These are phyloP conservation scores for Meriones unguiculatus DNA, from an alignment of 2,113 vertebrate species.

Conservation along the genomic window DNA sequence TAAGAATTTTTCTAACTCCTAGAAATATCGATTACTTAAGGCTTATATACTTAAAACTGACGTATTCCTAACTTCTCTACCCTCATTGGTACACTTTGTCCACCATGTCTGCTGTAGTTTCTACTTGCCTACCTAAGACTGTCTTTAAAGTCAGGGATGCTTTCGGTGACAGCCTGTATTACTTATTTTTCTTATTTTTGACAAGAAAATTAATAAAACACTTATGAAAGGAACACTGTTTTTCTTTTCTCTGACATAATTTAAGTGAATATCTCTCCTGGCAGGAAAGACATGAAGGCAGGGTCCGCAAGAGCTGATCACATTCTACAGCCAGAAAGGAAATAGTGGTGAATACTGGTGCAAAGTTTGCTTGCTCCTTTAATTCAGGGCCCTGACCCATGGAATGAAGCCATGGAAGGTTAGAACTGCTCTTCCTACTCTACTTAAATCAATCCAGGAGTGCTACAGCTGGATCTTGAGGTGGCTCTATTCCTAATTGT, in stretches of 20 bases:
- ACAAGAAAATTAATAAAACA: neutral
- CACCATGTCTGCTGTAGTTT: neutral
- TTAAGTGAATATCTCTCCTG: neutral
- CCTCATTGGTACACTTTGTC: neutral
- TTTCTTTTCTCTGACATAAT: neutral
- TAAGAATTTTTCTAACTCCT: neutral
- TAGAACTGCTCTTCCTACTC: neutral
- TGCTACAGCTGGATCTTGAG: no score
- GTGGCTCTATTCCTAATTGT: no score
- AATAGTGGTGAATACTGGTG: no score
- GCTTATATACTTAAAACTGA: neutral
- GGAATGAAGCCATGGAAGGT: neutral
- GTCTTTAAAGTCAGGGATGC: neutral
- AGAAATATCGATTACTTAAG: neutral
- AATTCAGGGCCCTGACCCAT: no score
- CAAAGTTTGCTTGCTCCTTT: neutral
- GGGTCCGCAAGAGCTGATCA: neutral
- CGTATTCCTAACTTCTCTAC: neutral
- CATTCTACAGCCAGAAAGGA: neutral
- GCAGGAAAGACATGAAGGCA: neutral
- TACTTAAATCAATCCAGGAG: neutral
- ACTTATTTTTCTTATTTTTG: neutral
- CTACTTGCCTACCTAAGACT: neutral
- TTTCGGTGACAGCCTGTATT: neutral
- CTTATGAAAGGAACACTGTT: neutral